These are phyloP conservation scores for Euwallacea similis DNA, from an alignment of 1,140 invertebrate genomes.

Conservation along the genomic window DNA sequence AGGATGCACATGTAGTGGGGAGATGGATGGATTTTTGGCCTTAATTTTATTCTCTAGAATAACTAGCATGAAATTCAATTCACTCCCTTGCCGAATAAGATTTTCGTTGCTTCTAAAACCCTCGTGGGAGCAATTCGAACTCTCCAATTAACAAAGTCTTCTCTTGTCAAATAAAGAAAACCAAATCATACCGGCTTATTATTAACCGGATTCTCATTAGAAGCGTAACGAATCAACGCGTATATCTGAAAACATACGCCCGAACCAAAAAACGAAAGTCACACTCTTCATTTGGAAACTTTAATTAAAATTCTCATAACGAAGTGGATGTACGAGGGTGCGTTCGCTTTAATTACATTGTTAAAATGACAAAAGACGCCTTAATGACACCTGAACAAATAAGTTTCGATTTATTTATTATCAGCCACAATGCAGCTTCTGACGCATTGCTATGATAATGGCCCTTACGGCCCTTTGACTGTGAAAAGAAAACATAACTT, in stretches of 20 bases:
- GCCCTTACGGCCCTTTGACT: slow-evolving; percentile 10
- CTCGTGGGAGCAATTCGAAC: not conserved
- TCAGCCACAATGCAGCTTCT: slow-evolving; percentile 33
- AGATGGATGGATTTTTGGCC: not conserved
- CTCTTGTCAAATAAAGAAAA: not conserved
- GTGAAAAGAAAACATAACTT: too few relatives aligned
- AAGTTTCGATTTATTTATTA: slow-evolving; percentile 40
- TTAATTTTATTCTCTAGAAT: not conserved
- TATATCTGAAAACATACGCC: slow-evolving; percentile 15
- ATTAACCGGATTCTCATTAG: slow-evolving; percentile 21
- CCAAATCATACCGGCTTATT: not conserved
- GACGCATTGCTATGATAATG: not conserved
- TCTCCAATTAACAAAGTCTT: not conserved
- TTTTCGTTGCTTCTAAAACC: not conserved
- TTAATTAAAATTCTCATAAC: slow-evolving; percentile 39
- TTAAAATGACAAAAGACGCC: slow-evolving; percentile 37
- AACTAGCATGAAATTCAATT: not conserved
- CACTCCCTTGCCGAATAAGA: not conserved
- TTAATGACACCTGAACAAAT: slow-evolving; percentile 43
- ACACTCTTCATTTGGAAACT: slow-evolving; percentile 35
- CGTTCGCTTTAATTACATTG: slow-evolving; percentile 40
- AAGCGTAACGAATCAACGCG: slow-evolving; percentile 22
- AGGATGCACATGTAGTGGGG: too few relatives aligned
- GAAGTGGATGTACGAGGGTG: slow-evolving; percentile 31
- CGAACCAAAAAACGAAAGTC: slow-evolving; percentile 31